phyloP scores from a whole-genome alignment of 2,113 vertebrate genomes.

The Pipa parva region DNA sequence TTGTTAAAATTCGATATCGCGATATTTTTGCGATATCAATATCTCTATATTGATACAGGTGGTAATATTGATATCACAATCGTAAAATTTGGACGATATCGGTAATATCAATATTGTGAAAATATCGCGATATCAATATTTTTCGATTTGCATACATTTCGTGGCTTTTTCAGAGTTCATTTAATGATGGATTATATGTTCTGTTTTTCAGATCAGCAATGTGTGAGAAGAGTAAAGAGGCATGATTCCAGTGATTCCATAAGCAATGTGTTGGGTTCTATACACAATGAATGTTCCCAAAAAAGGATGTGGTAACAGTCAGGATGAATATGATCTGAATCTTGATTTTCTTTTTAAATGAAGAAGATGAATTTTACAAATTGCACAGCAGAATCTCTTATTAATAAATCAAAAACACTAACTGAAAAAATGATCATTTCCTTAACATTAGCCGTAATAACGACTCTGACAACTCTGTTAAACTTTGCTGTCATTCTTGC shows the following conservation, averaged over 20 bases:
- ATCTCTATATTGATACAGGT: too few species aligned
- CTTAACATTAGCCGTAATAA: conserved; percentile 67
- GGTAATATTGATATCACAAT: too few species aligned
- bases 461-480: conserved; percentile 69
- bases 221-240: conserved; percentile 29
- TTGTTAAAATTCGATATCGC: too few species aligned
- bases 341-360: conserved; percentile 33
- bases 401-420: conserved; percentile 56
- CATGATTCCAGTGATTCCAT: background rate
- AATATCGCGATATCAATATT: too few species aligned
- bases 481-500: conserved; percentile 78
- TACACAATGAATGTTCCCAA: conserved; percentile 16
- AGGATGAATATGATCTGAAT: conserved; percentile 5
- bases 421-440: conserved; percentile 72
- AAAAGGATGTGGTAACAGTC: background rate
- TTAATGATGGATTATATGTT: background rate
- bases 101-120: too few species aligned
- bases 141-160: too few species aligned
- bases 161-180: too few species aligned
- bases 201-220: conserved; percentile 31
- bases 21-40: too few species aligned
- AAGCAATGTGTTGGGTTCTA: background rate
- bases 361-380: conserved; percentile 74
- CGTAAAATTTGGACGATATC: too few species aligned
- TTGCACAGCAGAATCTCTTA: conserved; percentile 58